Percentiles rank a stretch among this genome's conserved stretches.
phyloP scores from a whole-genome alignment of 2,113 vertebrate species.

The Thymallus thymallus region DNA sequence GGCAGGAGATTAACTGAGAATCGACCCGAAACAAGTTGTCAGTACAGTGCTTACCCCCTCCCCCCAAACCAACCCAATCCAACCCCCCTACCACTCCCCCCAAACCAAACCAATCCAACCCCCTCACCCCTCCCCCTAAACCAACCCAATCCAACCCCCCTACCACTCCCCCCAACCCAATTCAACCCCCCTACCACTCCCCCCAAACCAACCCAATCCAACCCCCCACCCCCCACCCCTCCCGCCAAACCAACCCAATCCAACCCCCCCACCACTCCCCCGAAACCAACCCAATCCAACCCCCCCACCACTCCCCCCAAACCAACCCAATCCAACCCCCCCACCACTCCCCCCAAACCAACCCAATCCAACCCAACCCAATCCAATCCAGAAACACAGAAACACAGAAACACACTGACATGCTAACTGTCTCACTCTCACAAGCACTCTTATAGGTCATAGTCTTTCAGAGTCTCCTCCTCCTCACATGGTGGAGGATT shows the following conservation, averaged over 20 bases:
- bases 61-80: background rate
- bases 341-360: background rate
- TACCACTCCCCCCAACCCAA: background rate
- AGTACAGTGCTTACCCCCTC: conserved; percentile 24
- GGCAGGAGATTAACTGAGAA: conserved; percentile 46
- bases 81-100: background rate
- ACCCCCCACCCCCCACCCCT: background rate
- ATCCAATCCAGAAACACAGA: background rate
- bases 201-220: background rate
- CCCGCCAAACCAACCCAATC: background rate
- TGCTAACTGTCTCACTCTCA: background rate
- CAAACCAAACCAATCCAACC: background rate
- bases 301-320: background rate
- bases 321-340: no score
- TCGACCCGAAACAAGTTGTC: conserved; percentile 36
- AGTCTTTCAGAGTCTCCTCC: background rate
- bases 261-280: background rate
- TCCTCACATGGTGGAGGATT: conserved; percentile 13
- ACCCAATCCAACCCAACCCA: conserved; percentile 1
- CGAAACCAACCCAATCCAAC: background rate
- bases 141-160: background rate
- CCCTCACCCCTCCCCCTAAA: background rate
- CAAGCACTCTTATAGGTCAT: background rate
- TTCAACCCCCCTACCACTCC: no score
- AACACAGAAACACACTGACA: background rate